These are phyloP conservation scores for Oryctolagus cuniculus DNA, from an alignment of 2,113 vertebrate genomes.

Conservation along the genomic window DNA sequence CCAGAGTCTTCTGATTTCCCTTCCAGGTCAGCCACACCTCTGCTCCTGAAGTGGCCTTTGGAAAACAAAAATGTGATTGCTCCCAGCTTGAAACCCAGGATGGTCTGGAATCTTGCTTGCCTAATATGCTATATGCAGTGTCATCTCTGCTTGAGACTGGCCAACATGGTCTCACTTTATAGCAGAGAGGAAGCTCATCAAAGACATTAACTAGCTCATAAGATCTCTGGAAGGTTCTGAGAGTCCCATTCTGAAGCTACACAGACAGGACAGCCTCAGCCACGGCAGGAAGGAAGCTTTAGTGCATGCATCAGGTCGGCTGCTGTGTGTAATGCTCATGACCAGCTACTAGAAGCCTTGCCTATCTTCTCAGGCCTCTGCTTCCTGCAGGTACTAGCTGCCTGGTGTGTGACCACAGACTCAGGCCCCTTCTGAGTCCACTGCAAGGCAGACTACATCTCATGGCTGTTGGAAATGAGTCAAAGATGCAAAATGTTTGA, in stretches of 20 bases:
- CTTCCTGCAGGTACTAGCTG: background rate
- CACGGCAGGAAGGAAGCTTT: background rate
- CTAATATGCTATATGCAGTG: constrained; percentile 24
- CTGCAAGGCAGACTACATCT: background rate
- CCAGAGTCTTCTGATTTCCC: constrained; percentile 2
- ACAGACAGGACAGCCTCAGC: background rate
- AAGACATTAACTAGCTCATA: background rate
- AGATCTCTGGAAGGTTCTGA: background rate
- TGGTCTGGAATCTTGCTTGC: constrained; percentile 33
- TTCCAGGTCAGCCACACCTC: background rate
- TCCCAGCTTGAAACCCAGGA: background rate
- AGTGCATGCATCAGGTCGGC: background rate
- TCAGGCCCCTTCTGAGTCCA: background rate
- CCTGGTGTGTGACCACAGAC: background rate
- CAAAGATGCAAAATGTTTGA: background rate
- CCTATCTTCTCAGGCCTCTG: background rate
- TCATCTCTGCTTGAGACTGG: constrained; percentile 42
- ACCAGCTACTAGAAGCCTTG: background rate
- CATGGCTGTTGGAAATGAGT: background rate
- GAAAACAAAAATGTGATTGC: constrained; percentile 18
- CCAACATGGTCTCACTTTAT: background rate
- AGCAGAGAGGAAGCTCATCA: background rate
- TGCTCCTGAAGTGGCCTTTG: constrained; percentile 31
- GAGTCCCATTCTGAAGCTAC: background rate
- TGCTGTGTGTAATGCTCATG: background rate